phyloP scores from a whole-genome alignment of 2,113 vertebrate genomes.

The Nyctereutes procyonoides region DNA sequence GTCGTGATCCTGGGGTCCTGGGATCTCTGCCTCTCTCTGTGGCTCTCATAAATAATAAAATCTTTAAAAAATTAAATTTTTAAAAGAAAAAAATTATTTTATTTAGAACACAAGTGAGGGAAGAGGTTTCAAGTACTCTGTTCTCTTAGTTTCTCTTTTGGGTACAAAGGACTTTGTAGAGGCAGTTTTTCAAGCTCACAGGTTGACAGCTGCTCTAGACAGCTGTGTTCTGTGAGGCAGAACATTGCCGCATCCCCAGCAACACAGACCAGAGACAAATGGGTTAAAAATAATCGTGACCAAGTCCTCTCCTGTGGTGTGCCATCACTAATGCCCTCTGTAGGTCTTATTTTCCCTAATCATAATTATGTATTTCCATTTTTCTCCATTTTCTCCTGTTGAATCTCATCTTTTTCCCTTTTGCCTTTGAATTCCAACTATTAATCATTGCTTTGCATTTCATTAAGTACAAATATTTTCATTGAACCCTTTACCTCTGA shows the following conservation, averaged over 20 bases:
- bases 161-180: not conserved
- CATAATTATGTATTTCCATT: not conserved
- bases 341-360: not conserved
- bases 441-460: not conserved
- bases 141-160: not conserved
- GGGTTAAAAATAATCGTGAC: conserved; percentile 83
- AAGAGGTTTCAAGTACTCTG: not conserved
- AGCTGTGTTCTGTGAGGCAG: conserved; percentile 83
- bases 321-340: not conserved
- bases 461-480: not conserved
- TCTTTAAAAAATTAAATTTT: too few relatives aligned
- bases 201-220: conserved; percentile 68
- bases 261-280: conserved; percentile 66
- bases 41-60: too few relatives aligned
- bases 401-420: not conserved
- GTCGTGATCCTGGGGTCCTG: too few relatives aligned
- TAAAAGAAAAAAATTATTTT: too few relatives aligned
- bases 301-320: not conserved
- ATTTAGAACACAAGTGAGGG: not conserved
- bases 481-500: not conserved
- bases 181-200: not conserved
- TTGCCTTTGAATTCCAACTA: conserved; percentile 52
- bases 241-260: conserved; percentile 73
- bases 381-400: not conserved
- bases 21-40: too few relatives aligned